These are phyloP conservation scores for Cistogaster globosa DNA, from an alignment of 2,888 invertebrate genomes.

Conservation along the genomic window DNA sequence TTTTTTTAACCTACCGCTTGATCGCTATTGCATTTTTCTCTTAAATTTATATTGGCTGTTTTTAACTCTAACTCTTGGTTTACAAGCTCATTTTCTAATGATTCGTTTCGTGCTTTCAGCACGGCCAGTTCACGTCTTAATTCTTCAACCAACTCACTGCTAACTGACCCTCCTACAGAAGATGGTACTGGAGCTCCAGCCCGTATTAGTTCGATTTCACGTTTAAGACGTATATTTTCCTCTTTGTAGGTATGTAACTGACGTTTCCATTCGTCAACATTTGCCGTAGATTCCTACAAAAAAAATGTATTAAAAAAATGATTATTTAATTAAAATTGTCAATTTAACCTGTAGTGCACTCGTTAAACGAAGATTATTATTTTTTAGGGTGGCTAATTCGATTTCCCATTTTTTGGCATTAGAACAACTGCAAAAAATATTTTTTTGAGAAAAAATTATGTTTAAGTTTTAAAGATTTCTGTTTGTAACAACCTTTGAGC, in stretches of 20 bases:
- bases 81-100: constrained; percentile 91
- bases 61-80: constrained; percentile 93
- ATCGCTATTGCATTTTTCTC: constrained; percentile 85
- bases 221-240: constrained; percentile 92
- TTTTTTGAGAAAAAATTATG: neutral
- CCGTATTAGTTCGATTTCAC: constrained; percentile 88
- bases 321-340: neutral
- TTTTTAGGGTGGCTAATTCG: constrained; percentile 96
- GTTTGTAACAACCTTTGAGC: constrained; percentile 90
- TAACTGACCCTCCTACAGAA: constrained; percentile 82
- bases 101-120: constrained; percentile 91
- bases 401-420: constrained; percentile 99
- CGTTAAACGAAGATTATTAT: constrained; percentile 96
- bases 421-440: constrained; percentile 89
- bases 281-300: constrained; percentile 91
- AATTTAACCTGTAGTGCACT: constrained; percentile 91
- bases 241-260: constrained; percentile 96
- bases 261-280: constrained; percentile 99
- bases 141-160: constrained; percentile 90
- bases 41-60: constrained; percentile 83
- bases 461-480: neutral
- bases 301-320: neutral
- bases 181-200: constrained; percentile 82
- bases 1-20: constrained; percentile 86
- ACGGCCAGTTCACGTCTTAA: constrained; percentile 89